Evolutionary conservation across 2,888 invertebrate species (phyloP).

Genomic region (Eristalis arbustorum): DNA sequence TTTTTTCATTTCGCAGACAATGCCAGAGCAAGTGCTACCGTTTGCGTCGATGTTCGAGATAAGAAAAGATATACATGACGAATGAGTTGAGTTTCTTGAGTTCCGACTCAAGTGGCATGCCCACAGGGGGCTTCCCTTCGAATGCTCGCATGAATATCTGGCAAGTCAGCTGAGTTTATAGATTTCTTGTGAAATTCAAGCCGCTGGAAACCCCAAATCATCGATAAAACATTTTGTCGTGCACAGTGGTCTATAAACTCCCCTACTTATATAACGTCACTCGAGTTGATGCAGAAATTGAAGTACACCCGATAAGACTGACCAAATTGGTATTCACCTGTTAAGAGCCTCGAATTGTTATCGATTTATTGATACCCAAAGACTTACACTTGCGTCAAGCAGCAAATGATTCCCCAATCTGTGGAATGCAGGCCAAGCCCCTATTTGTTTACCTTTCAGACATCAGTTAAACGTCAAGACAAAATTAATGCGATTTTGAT

Average conservation of each 20-base stretch:
- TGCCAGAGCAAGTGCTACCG: neutral
- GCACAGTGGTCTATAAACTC: neutral
- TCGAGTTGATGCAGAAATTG: too few species aligned
- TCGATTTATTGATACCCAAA: neutral
- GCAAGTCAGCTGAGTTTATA: neutral
- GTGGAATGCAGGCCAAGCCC: slow-evolving; percentile 32
- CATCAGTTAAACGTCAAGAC: neutral
- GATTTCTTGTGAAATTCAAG: neutral
- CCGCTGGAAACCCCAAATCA: neutral
- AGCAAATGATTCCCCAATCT: neutral
- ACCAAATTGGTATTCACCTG: neutral
- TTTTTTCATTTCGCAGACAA: neutral
- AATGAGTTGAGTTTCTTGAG: neutral
- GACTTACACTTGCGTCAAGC: neutral
- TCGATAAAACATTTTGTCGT: neutral
- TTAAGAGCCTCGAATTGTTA: neutral
- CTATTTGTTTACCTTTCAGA: slow-evolving; percentile 4
- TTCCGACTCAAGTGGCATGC: neutral
- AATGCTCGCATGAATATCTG: neutral
- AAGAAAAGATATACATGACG: neutral
- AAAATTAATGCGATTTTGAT: slow-evolving; percentile 1
- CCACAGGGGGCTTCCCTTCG: neutral
- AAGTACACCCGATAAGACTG: too few species aligned
- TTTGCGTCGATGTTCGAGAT: neutral
- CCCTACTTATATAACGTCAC: neutral